Conservation (phyloP, 2,797 vertebrate genomes). For the Ctenosaura bakeri region DNA sequence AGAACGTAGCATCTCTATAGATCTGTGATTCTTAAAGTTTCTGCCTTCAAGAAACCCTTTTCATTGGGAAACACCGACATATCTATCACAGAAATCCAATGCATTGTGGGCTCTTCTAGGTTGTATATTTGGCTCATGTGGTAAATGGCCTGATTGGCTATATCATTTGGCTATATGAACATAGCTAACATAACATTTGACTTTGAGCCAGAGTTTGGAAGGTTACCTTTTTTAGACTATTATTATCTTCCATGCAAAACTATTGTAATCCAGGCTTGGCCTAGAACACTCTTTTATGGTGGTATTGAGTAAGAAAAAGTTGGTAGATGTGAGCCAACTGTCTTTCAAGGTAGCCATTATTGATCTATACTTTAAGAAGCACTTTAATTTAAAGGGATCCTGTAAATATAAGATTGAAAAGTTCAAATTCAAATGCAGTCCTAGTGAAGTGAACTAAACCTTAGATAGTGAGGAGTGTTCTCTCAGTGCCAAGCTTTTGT, state of each 20-base stretch:
- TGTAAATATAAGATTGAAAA: neutral
- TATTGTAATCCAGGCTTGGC: neutral
- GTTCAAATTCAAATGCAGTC: neutral
- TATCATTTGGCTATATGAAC: neutral
- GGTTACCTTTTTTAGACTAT: too few species aligned
- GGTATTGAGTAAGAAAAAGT: neutral
- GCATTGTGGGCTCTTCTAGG: neutral
- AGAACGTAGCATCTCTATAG: too few species aligned
- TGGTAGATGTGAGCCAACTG: neutral
- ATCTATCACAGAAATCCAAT: neutral
- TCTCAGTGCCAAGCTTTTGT: neutral
- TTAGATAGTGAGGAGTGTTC: too few species aligned
- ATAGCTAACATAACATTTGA: neutral
- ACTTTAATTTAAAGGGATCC: neutral
- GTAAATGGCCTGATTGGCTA: neutral
- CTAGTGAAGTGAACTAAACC: neutral
- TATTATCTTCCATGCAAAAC: neutral
- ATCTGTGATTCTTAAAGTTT: too few species aligned
- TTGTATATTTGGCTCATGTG: neutral
- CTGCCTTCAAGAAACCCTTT: too few species aligned
- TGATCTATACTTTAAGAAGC: neutral
- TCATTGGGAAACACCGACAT: neutral
- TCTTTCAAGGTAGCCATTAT: neutral
- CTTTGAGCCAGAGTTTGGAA: neutral
- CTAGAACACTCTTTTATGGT: neutral